Evolutionary conservation across 1,140 invertebrate species (phyloP), one percentile per base, ranked within the genome.

Genomic region (Anastatus disparis): DNA sequence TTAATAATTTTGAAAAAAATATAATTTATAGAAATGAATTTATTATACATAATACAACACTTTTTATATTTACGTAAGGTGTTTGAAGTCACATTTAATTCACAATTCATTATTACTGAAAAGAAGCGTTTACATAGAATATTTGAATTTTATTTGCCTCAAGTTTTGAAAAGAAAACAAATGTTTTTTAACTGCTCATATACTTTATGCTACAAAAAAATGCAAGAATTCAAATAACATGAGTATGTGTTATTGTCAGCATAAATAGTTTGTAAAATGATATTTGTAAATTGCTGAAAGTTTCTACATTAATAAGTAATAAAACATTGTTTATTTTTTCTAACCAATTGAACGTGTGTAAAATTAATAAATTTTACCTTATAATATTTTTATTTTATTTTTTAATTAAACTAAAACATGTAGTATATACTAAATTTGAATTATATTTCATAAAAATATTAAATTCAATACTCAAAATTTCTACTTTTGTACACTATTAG

Each of bases 321-420:
- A 70, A 70, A 63, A 46, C 12, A 61, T 24, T 59, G 66, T 61
- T 69, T 69, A 69, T 69, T 69, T 69, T 69, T 59, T 61, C 46
- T 69, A 74, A 53, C 27, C 44, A 58, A 61, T 66, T 35, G 59
- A 69, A 42, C 17, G 8, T 58, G 20, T 66, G 24, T 59, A n/a
- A 35, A n/a, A n/a, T n/a, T n/a, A n/a, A n/a, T n/a, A n/a, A n/a
- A n/a, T n/a, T n/a, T n/a, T n/a, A n/a, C n/a, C n/a, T n/a, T n/a
- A n/a, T n/a, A n/a, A n/a, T n/a, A n/a, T n/a, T n/a, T n/a, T n/a
- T n/a, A n/a, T n/a, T n/a, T n/a, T n/a, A n/a, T n/a, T n/a, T n/a
- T n/a, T n/a, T n/a, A n/a, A n/a, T n/a, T n/a, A n/a, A n/a, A n/a
- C n/a, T n/a, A n/a, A n/a, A n/a, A n/a, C n/a, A n/a, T n/a, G n/a